A percentile compares a stretch with the other conserved stretches of the same genome.
These are phyloP conservation scores for Metellina segmentata DNA, from an alignment of 2,888 invertebrate genomes.

Conservation along the genomic window DNA sequence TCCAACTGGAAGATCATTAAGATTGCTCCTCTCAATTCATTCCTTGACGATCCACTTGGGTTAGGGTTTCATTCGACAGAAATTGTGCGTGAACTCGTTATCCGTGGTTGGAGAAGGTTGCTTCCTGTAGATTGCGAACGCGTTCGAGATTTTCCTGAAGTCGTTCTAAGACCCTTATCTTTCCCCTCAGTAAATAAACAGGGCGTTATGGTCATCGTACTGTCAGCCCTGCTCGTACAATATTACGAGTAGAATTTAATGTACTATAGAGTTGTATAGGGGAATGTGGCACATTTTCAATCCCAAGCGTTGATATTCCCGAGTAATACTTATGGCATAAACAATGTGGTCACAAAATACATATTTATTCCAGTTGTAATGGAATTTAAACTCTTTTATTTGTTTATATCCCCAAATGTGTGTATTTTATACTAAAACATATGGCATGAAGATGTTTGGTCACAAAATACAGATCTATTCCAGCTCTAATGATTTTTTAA, in stretches of 20 bases:
- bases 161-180: not conserved
- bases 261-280: not conserved
- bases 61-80: not conserved
- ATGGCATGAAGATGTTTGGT: too few relatives aligned
- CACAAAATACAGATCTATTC: too few relatives aligned
- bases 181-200: not conserved
- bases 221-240: not conserved
- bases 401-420: too few relatives aligned
- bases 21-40: not conserved
- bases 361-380: too few relatives aligned
- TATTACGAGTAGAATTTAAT: not conserved
- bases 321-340: too few relatives aligned
- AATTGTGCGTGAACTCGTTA: conserved; percentile 6
- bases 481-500: too few relatives aligned
- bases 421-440: too few relatives aligned
- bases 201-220: not conserved
- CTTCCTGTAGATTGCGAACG: not conserved
- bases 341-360: too few relatives aligned
- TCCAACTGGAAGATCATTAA: not conserved
- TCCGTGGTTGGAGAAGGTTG: not conserved
- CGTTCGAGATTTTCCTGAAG: not conserved
- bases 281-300: not conserved
- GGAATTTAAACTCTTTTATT: too few relatives aligned
- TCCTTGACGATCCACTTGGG: conserved; percentile 1
- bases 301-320: too few relatives aligned